Evolutionary conservation across 2,113 vertebrate genomes (phyloP).

Genomic region (Zosterops lateralis): DNA sequence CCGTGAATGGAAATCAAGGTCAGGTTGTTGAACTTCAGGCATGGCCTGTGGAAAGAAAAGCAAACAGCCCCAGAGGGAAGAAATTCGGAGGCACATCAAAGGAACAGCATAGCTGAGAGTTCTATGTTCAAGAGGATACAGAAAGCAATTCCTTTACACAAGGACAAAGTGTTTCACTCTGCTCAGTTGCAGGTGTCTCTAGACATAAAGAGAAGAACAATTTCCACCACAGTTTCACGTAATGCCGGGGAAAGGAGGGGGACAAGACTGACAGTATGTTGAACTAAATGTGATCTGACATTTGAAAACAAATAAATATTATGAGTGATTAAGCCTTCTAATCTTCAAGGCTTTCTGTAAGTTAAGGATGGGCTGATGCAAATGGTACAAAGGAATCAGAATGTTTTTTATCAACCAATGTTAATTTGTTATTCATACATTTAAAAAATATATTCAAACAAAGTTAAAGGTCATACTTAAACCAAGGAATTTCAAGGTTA

Average conservation of each 20-base stretch:
- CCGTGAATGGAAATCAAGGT: conserved; percentile 88
- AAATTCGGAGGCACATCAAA: neutral
- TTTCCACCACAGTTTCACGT: neutral
- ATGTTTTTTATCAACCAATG: conserved; percentile 60
- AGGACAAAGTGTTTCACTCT: neutral
- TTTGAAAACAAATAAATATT: conserved; percentile 75
- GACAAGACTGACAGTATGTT: conserved; percentile 34
- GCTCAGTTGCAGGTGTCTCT: neutral
- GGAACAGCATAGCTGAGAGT: neutral
- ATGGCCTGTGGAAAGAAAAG: conserved; percentile 77
- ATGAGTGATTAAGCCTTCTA: conserved; percentile 69
- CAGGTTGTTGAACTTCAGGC: conserved; percentile 89
- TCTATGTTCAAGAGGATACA: neutral
- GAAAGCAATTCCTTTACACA: neutral
- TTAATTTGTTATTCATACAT: conserved; percentile 69
- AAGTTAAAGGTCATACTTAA: conserved; percentile 74
- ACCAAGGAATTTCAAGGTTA: conserved; percentile 63
- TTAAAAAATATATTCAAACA: conserved; percentile 72
- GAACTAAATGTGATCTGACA: conserved; percentile 69
- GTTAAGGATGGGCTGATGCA: conserved; percentile 65
- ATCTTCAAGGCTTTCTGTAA: conserved; percentile 69
- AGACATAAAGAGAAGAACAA: neutral
- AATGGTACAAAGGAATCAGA: conserved; percentile 67
- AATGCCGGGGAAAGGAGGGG: fast-evolving
- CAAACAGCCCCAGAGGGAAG: neutral